Base-by-base conservation (phyloP, 2,888 invertebrate species). In the Dysmachus trigonus region DNA sequence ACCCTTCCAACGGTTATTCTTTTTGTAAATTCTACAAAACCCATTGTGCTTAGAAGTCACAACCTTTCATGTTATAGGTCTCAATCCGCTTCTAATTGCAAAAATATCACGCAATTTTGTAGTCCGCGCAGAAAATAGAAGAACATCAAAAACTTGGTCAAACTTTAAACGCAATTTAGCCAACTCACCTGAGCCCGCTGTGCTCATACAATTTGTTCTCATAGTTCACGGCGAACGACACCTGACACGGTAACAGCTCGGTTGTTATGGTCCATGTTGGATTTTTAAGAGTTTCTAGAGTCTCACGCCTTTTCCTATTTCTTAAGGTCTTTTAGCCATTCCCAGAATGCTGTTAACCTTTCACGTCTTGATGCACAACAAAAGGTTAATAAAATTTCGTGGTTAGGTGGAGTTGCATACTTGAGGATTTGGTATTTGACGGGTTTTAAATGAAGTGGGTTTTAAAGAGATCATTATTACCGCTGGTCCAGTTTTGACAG, bases 171-270 rank as follows among this genome's bases (percentile, higher is more conserved):
- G 2, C 10, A 62, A 33, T 31, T 73, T 33, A 73, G 31, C 73
- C 31, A 62, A 33, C 73, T 30, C 73, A 73, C 62, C 27, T 62
- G 33, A 31, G 33, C 30, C 33, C 73, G 73, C 33, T 73, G 31
- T 73, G 4, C 3, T n/a, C 38, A 22, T 27, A 76, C 18, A 76
- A 76, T 76, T 76, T 76, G 33, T 77, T 77, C 77, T 77, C 41
- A 77, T 77, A 77, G 77, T 77, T 77, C 77, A 77, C 77, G 47
- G 47, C 77, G 27, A 77, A 77, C 38, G 47, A 77, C 77, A 77
- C 47, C 30, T 77, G 77, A 77, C 77, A 77, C 77, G 35, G 77
- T 77, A 77, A 76, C 38, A n/a, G 76, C 76, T 33, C 22, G 18
- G 38, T 38, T 76, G 76, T 76, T 76, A 38, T 35, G 35, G 76